These are phyloP conservation scores for Cetonia aurata DNA, from an alignment of 2,888 invertebrate species.

Conservation along the genomic window DNA sequence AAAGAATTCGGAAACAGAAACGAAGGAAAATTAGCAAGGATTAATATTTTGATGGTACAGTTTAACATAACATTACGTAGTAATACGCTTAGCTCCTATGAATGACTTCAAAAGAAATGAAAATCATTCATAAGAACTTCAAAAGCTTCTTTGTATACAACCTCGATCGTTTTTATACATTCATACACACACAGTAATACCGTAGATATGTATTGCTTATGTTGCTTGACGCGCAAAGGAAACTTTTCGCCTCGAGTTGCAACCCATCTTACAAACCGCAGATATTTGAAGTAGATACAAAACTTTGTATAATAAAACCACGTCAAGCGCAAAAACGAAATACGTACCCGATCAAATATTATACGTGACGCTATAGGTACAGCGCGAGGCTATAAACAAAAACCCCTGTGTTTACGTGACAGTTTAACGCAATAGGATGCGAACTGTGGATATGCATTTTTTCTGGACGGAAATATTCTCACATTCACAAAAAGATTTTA, in stretches of 20 bases:
- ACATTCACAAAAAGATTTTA: too few species aligned
- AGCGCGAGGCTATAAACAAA: constrained; percentile 3
- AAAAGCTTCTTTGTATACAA: not conserved
- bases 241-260: not conserved
- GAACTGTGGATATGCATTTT: constrained; percentile 6
- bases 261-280: not conserved
- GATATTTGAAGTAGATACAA: constrained; percentile 17
- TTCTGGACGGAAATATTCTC: too few species aligned
- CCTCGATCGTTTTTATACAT: not conserved
- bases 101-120: too few species aligned
- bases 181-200: not conserved
- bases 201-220: constrained; percentile 45
- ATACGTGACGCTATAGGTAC: constrained; percentile 29
- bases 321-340: constrained; percentile 15
- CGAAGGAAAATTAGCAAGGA: too few species aligned
- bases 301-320: constrained; percentile 30
- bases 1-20: too few species aligned
- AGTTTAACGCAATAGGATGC: constrained; percentile 22
- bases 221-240: not conserved
- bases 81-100: too few species aligned
- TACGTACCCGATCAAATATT: constrained; percentile 30
- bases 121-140: too few species aligned
- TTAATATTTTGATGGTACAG: too few species aligned
- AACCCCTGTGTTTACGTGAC: constrained; percentile 29
- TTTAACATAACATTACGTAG: too few species aligned